Conservation (phyloP, 2,797 vertebrate genomes). For the Nyctalus aviator region DNA sequence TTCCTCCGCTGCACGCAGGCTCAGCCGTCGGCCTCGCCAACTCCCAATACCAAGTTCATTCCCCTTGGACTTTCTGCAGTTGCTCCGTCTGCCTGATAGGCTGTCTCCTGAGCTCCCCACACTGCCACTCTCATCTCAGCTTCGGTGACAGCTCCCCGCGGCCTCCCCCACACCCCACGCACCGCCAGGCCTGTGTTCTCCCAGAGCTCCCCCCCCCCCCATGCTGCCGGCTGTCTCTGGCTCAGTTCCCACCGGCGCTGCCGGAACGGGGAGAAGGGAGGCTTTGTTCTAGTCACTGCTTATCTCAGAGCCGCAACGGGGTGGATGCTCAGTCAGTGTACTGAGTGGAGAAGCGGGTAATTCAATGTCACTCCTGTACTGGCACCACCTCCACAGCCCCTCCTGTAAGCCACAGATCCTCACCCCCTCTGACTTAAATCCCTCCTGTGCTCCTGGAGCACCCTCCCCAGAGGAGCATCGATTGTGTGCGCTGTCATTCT, state of each 20-base stretch:
- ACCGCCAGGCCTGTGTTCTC: background rate
- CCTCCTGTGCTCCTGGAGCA: background rate
- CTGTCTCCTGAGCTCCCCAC: background rate
- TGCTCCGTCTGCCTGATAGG: background rate
- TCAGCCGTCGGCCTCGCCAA: background rate
- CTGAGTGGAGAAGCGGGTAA: background rate
- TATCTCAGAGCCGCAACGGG: background rate
- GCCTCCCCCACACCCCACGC: background rate
- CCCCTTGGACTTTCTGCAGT: background rate
- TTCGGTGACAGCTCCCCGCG: background rate
- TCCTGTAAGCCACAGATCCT: background rate
- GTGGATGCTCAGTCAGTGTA: background rate
- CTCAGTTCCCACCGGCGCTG: background rate
- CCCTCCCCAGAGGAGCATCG: background rate
- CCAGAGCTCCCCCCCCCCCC: background rate
- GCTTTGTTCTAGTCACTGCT: background rate
- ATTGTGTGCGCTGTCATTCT: background rate
- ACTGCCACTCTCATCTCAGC: constrained; percentile 21
- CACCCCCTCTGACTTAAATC: background rate
- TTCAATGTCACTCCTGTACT: background rate
- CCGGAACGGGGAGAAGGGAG: background rate
- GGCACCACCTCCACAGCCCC: background rate
- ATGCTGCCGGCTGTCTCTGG: background rate
- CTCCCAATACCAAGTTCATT: background rate
- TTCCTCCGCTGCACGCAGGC: background rate